phyloP scores from a whole-genome alignment of 1,140 invertebrate genomes.

The Drosophila sp. region DNA sequence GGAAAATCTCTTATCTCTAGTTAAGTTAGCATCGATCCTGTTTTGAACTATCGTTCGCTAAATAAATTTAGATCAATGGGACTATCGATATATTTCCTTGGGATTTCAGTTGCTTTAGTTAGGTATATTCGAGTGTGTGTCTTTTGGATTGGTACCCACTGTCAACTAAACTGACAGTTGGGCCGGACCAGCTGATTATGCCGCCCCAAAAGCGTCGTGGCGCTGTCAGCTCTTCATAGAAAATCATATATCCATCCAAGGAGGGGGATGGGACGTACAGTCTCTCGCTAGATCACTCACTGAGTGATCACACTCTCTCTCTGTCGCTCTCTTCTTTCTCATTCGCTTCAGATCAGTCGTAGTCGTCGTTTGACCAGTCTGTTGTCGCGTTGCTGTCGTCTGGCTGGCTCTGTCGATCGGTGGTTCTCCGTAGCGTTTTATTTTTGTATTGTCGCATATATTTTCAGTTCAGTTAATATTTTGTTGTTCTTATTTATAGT shows the following conservation, averaged over 20 bases:
- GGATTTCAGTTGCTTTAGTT: no score
- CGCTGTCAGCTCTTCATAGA: background rate
- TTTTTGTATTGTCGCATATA: slow-evolving; percentile 73
- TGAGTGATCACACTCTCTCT: background rate
- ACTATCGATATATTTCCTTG: no score
- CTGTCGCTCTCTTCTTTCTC: slow-evolving; percentile 29
- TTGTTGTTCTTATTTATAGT: slow-evolving; percentile 76
- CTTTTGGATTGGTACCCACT: background rate
- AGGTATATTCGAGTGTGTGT: background rate
- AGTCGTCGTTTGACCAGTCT: slow-evolving; percentile 53
- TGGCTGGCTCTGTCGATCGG: slow-evolving; percentile 27
- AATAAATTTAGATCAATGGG: no score
- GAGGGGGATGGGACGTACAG: background rate
- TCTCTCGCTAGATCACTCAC: background rate
- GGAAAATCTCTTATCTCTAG: no score
- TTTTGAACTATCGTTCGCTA: no score
- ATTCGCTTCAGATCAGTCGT: background rate
- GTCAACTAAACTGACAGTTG: background rate
- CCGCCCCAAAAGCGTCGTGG: no score
- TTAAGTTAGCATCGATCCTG: no score
- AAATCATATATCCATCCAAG: background rate
- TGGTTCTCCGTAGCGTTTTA: slow-evolving; percentile 54
- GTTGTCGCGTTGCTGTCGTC: slow-evolving; percentile 47
- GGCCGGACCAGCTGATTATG: background rate
- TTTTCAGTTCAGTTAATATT: slow-evolving; percentile 65